A percentile compares a stretch with the other conserved stretches of the same genome.
Evolutionary conservation across 2,888 invertebrate species (phyloP).

Genomic region (Melanotus villosus): DNA sequence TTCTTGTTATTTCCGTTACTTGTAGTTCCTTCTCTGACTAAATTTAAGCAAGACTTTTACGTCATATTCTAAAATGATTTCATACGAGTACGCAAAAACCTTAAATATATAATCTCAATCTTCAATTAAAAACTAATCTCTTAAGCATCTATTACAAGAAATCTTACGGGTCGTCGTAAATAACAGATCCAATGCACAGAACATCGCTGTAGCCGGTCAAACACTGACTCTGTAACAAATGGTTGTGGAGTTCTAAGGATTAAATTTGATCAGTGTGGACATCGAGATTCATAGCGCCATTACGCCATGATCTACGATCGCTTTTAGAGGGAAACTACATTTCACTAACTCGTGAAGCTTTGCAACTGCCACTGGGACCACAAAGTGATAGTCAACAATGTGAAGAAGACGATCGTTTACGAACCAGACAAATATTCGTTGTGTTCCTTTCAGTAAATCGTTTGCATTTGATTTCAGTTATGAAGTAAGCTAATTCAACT

Average conservation of each 20-base stretch:
- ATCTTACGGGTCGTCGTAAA: slow-evolving; percentile 53
- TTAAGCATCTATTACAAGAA: slow-evolving; percentile 56
- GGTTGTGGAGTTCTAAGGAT: slow-evolving; percentile 66
- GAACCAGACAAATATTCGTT: slow-evolving; percentile 13
- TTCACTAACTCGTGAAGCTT: slow-evolving; percentile 56
- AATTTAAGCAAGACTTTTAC: too few species aligned
- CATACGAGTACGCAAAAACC: neutral
- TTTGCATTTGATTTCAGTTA: neutral
- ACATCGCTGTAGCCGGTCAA: slow-evolving; percentile 62
- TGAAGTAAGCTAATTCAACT: too few species aligned
- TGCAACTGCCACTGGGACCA: slow-evolving; percentile 55
- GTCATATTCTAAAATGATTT: neutral
- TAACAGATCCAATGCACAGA: slow-evolving; percentile 54
- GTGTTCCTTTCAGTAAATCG: neutral
- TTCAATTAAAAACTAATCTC: slow-evolving; percentile 51
- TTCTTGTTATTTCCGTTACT: too few species aligned
- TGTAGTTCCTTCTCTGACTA: too few species aligned
- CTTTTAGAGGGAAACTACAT: slow-evolving; percentile 66
- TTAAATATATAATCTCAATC: neutral
- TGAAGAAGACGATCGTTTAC: slow-evolving; percentile 42
- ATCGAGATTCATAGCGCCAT: slow-evolving; percentile 71
- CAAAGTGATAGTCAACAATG: slow-evolving; percentile 55
- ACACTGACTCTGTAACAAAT: slow-evolving; percentile 58
- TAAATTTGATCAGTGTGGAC: slow-evolving; percentile 71
- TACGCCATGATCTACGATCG: slow-evolving; percentile 69